Evolutionary conservation across 2,113 vertebrate genomes (phyloP).

Genomic region (Rhinopithecus roxellana): DNA sequence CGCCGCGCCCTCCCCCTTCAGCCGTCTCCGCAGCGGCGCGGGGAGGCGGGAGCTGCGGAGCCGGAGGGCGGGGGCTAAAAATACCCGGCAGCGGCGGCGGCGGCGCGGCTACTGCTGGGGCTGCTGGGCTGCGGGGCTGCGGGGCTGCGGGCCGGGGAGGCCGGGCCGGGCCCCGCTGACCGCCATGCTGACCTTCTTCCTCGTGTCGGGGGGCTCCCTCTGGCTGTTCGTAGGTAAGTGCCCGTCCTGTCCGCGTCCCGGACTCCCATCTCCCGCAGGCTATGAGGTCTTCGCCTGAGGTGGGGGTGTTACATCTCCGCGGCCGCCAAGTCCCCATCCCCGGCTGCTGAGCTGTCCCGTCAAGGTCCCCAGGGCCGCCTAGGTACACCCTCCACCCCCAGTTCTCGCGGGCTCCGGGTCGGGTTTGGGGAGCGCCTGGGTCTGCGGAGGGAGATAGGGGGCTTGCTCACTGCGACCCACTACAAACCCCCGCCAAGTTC

Average conservation of each 20-base stretch:
- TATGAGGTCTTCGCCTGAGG: neutral
- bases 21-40: slow-evolving; percentile 53
- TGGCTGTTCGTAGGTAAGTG: slow-evolving; percentile 86
- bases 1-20: slow-evolving; percentile 44
- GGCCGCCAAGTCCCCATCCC: neutral
- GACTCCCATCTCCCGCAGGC: neutral
- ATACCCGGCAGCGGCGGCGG: slow-evolving; percentile 65
- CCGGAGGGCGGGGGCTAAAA: slow-evolving; percentile 72
- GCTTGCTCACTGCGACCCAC: neutral
- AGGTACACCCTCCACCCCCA: neutral
- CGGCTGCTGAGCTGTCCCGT: neutral
- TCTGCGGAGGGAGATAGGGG: neutral
- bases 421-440: neutral
- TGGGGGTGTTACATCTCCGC: neutral
- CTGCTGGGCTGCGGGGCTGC: slow-evolving; percentile 2
- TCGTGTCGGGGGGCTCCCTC: slow-evolving; percentile 84
- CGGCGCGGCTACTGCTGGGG: neutral
- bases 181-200: slow-evolving; percentile 86
- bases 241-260: neutral
- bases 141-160: slow-evolving; percentile 26
- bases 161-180: slow-evolving; percentile 50
- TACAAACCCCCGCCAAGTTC: neutral
- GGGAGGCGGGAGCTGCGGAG: slow-evolving; percentile 58
- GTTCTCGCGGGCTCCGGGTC: neutral
- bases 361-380: neutral